Evolutionary conservation across 2,113 vertebrate genomes (phyloP).

Genomic region (Choloepus hoffmanni): DNA sequence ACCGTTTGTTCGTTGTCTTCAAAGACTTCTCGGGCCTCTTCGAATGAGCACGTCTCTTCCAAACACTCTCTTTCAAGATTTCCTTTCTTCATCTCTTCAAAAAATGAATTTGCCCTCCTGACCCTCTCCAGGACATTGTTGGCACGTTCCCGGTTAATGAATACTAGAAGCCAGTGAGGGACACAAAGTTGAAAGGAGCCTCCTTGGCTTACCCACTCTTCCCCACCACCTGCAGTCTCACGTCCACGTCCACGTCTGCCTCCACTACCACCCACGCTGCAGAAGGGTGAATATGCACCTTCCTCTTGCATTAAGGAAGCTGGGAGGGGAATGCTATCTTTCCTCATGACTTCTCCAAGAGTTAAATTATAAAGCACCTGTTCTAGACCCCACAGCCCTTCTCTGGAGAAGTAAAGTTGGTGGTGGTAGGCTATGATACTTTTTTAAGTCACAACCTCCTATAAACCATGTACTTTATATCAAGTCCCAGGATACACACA

Average conservation of each 20-base stretch:
- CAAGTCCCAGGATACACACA: neutral
- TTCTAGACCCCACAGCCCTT: neutral
- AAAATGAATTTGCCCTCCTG: constrained; percentile 90
- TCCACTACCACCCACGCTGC: no score
- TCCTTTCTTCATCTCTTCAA: constrained; percentile 90
- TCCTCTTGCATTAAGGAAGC: neutral
- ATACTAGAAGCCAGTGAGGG: constrained; percentile 86
- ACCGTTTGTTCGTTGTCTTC: constrained; percentile 90
- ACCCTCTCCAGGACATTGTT: constrained; percentile 86
- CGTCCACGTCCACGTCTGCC: neutral
- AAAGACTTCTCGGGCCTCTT: constrained; percentile 94
- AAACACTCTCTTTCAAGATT: constrained; percentile 94
- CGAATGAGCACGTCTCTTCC: constrained; percentile 92
- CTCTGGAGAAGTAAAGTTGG: neutral
- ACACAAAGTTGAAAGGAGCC: neutral
- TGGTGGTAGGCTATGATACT: neutral
- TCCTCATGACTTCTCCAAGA: neutral
- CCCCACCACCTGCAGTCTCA: neutral
- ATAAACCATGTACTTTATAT: neutral
- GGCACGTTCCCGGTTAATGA: constrained; percentile 88
- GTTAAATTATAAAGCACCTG: neutral
- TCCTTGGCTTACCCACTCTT: neutral
- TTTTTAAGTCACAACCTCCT: neutral
- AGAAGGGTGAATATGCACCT: neutral
- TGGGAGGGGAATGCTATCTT: neutral